Base-by-base conservation (phyloP, 2,797 vertebrate species). In the Nannoperca australis region DNA sequence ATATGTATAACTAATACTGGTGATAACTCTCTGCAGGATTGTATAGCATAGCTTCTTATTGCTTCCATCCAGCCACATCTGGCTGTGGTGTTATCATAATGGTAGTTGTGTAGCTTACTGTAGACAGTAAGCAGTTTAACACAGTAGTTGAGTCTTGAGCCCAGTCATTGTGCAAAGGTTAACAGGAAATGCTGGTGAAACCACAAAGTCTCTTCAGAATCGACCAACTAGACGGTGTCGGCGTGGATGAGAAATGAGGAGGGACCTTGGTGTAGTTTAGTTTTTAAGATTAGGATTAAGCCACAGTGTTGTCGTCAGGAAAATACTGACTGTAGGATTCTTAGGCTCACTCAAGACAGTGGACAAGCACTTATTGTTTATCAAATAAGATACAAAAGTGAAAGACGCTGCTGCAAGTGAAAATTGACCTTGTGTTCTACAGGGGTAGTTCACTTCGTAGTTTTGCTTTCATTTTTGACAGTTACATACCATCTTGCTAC, bases 121-220 rank as follows among this genome's bases (percentile, higher is more conserved):
- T 59, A 27, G 51, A 12, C 18, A 44, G 9, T 38, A 38, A 36
- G 36, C 44, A 15, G 40, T 82, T 67, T 20, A 67, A 51, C 27
- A 58, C 51, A 66, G 58, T 64, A 54, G 67, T 67, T 45, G 18
- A 68, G 36, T 40, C 40, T 38, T 62, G 59, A 61, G 64, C 54
- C 5, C 18, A 42, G 49, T 44, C 66, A 62, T 50, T 59, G 11
- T 68, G 38, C 77, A 61, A 76, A 61, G 13, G 81, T 82, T 86
- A 87, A 90, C 83, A 86, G 89, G 89, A 91, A 91, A 81, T 84
- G 56, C 65, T 80, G 56, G 64, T 63, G 58, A 78, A 70, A 84
- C 63, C 27, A 27, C 9, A 0, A 78, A 24, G 32, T 47, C 32
- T 59, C 15, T 65, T 20, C 6, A 22, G 36, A 70, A 63, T 18